Base-by-base conservation (phyloP, 2,113 vertebrate species). In the Planiliza haematocheilus region DNA sequence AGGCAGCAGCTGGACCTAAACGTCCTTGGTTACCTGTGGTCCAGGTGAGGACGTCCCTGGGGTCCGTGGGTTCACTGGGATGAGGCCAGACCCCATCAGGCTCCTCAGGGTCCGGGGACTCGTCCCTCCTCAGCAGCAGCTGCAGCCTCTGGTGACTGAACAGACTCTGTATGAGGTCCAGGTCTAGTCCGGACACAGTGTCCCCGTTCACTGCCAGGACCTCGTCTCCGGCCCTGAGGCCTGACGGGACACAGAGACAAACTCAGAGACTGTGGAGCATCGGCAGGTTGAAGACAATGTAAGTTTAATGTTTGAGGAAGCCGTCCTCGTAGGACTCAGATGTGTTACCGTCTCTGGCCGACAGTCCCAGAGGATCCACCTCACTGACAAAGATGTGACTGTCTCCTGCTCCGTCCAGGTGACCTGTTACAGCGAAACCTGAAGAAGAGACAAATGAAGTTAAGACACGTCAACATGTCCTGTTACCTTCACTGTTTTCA, bases 351-450 rank as follows among this genome's bases (percentile, higher is more conserved):
- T 94, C 92, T 20, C 88, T 86, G 30, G 92, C 95, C 0, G 96
- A 96, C 86, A 94, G 69, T 64, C 95, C 95, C 24, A 91, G 91
- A 2, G 93, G 92, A 52, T 95, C 93, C 24, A 98, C 95, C 30
- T 97, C 95, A 10, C 96, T 97, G 68, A 98, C 87, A 55, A 93
- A 95, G 50, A 98, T 93, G 62, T 87, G 93, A 37, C 92, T 94
- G 24, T 74, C 89, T n/a, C 95, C 93, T 0, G 63, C 90, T 61
- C 94, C 93, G 7, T 96, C 95, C 57, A 96, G 93, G 65, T 96
- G 96, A 7, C 96, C 97, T 0, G 94, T 96, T 70, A 98, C 97
- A 0, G 95, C 95, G 63, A 98, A 97, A 7, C 97, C 97, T 98
- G 58, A 16, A 2, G 17, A 5, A 30, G 34, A n/a, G 3, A 17